A percentile compares a stretch with the other conserved stretches of the same genome.
Conservation (phyloP, 1,140 invertebrate genomes). For the Dinoponera quadriceps region DNA sequence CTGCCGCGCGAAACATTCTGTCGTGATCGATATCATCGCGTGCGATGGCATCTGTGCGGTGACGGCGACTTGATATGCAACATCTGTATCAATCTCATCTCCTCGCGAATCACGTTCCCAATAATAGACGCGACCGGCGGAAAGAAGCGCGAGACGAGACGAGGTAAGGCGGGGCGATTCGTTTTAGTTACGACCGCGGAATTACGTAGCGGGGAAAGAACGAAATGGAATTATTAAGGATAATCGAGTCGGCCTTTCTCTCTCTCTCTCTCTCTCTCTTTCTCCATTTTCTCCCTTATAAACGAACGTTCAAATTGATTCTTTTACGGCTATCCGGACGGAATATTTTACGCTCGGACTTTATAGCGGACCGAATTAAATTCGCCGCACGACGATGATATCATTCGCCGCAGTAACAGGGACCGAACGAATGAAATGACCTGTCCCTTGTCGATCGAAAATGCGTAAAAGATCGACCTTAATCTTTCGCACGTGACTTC, state of each 20-base stretch:
- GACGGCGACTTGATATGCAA: slow-evolving; percentile 51
- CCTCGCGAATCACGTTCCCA: slow-evolving; percentile 47
- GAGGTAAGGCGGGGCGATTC: background rate
- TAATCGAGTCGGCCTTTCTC: background rate
- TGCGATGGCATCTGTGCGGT: slow-evolving; percentile 8
- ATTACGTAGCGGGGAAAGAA: slow-evolving; percentile 11
- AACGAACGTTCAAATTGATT: too few species aligned
- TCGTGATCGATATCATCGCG: slow-evolving; percentile 43
- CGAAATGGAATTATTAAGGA: background rate
- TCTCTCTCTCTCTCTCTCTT: slow-evolving; percentile 6
- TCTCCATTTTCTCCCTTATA: background rate
- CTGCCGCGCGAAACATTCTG: slow-evolving; percentile 21
- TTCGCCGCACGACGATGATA: too few species aligned
- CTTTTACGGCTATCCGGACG: too few species aligned
- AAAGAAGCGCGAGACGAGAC: slow-evolving; percentile 12
- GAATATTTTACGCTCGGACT: too few species aligned
- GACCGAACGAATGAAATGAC: too few species aligned
- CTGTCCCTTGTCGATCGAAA: too few species aligned
- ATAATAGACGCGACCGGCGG: slow-evolving; percentile 47
- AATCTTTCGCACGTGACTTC: too few species aligned
- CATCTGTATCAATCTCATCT: slow-evolving; percentile 57
- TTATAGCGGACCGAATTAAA: too few species aligned
- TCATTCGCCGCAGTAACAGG: too few species aligned
- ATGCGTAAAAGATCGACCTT: too few species aligned
- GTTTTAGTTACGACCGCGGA: slow-evolving; percentile 1